These are phyloP conservation scores for Noturus placidus DNA, from an alignment of 2,113 vertebrate species.

Conservation along the genomic window DNA sequence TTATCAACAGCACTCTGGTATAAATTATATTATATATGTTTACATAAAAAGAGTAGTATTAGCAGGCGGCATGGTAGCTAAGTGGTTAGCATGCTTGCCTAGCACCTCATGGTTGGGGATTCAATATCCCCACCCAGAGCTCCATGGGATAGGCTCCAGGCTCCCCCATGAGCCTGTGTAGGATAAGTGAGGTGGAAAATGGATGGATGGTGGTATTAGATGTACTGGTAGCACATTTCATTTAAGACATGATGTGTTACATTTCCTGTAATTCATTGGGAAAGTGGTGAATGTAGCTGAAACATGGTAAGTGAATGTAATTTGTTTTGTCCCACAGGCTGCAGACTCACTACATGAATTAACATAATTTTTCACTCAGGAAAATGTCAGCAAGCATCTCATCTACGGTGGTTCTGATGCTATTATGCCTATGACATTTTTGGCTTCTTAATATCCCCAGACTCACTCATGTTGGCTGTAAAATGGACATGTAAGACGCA, in stretches of 20 bases:
- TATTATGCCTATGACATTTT: background rate
- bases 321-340: background rate
- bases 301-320: background rate
- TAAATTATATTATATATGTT: background rate
- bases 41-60: background rate
- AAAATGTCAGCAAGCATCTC: background rate
- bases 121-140: too few relatives aligned
- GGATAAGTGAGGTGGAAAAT: too few relatives aligned
- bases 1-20: too few relatives aligned
- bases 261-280: background rate
- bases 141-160: too few relatives aligned
- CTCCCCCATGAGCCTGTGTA: too few relatives aligned
- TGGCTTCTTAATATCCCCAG: background rate
- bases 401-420: background rate
- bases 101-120: too few relatives aligned
- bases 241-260: background rate
- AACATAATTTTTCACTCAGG: background rate
- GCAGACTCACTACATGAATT: background rate
- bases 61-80: background rate
- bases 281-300: background rate
- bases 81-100: too few relatives aligned
- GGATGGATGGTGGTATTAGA: background rate
- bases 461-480: background rate
- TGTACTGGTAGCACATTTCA: background rate
- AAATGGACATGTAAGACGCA: background rate